phyloP scores from a whole-genome alignment of 2,888 invertebrate genomes.

The Eupithecia subfuscata region DNA sequence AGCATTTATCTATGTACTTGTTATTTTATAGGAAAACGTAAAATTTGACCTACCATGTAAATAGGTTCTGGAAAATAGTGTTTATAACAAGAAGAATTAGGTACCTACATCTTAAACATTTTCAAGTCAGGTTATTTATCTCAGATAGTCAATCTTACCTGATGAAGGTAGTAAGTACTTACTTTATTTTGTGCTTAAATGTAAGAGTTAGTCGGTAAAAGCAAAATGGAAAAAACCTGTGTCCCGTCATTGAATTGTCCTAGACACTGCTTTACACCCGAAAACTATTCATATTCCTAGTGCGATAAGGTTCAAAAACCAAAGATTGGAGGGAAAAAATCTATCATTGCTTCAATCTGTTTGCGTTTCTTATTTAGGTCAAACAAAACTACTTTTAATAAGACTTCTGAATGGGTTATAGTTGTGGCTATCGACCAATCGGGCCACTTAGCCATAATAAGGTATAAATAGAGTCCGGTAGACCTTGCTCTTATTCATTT shows the following conservation, averaged over 20 bases:
- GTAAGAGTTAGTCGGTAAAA: no score
- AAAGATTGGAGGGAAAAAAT: constrained; percentile 1
- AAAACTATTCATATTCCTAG: constrained; percentile 14
- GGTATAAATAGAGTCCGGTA: neutral
- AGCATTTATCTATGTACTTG: no score
- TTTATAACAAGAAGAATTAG: no score
- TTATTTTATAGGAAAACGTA: no score
- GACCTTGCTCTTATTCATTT: neutral
- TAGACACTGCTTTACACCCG: neutral
- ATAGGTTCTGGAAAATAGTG: no score
- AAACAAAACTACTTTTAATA: constrained; percentile 48
- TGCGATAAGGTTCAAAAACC: constrained; percentile 12
- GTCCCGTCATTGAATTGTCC: constrained; percentile 9
- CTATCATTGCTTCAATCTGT: constrained; percentile 24
- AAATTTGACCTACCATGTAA: no score
- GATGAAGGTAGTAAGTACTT: no score
- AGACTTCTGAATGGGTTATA: neutral
- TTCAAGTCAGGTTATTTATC: no score
- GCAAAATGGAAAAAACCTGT: constrained; percentile 6
- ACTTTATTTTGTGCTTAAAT: no score
- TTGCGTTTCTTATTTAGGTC: constrained; percentile 56
- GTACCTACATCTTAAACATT: no score
- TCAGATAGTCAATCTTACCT: no score
- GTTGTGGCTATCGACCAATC: neutral
- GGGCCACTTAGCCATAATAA: neutral